Evolutionary conservation across 2,113 vertebrate genomes (phyloP).

Genomic region (Etheostoma spectabile): DNA sequence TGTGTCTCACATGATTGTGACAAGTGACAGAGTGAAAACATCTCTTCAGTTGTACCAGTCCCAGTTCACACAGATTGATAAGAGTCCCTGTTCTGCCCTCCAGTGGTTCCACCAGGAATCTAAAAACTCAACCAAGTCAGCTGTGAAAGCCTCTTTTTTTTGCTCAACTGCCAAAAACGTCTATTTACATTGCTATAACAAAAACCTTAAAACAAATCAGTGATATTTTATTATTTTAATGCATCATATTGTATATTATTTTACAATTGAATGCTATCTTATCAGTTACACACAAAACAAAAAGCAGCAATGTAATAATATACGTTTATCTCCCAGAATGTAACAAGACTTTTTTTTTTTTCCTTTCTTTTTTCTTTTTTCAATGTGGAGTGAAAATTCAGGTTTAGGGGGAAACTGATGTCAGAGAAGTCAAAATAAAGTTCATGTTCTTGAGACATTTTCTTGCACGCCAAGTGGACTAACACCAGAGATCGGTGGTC

Average conservation of each 20-base stretch:
- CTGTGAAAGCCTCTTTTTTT: not conserved
- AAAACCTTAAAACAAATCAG: not conserved
- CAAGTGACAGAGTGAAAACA: not conserved
- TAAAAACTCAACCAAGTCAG: not conserved
- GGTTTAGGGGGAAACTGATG: not conserved
- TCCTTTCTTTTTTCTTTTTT: not conserved
- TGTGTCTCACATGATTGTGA: not conserved
- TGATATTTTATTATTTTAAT: conserved; percentile 58
- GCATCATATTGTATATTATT: conserved; percentile 58
- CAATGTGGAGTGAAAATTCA: conserved; percentile 39
- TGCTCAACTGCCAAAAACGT: not conserved
- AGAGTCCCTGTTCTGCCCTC: conserved; percentile 54
- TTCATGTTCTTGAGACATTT: conserved; percentile 15
- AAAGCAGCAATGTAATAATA: conserved; percentile 50
- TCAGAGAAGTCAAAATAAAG: conserved; percentile 16
- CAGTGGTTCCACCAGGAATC: conserved; percentile 37
- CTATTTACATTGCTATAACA: not conserved
- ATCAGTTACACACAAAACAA: conserved; percentile 66
- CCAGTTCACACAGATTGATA: not conserved
- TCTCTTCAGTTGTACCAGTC: not conserved
- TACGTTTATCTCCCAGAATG: conserved; percentile 59
- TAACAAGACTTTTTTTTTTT: conserved; percentile 17
- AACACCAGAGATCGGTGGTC: conserved; percentile 16
- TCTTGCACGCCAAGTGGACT: conserved; percentile 17
- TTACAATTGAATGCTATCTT: conserved; percentile 62